These are phyloP conservation scores for Acleris literana DNA, from an alignment of 2,888 invertebrate species.

Conservation along the genomic window DNA sequence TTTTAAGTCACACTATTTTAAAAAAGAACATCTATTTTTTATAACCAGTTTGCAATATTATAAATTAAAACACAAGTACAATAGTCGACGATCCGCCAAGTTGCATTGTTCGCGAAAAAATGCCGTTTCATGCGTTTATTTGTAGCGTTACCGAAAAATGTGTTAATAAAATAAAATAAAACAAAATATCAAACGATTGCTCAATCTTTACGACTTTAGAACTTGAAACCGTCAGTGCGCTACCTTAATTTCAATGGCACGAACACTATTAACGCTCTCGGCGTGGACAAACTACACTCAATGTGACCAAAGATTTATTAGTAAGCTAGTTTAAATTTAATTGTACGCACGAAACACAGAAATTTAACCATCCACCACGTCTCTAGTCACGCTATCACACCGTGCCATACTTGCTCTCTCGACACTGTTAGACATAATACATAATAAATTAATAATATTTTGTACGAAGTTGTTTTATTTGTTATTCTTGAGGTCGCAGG, in stretches of 20 bases:
- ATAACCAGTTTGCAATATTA: background rate
- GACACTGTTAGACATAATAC: constrained; percentile 41
- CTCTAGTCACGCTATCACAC: constrained; percentile 70
- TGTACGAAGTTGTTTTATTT: constrained; percentile 42
- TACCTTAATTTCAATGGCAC: constrained; percentile 7
- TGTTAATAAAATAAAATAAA: too few relatives aligned
- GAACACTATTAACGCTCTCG: constrained; percentile 24
- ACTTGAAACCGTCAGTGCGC: background rate
- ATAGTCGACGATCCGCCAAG: too few relatives aligned
- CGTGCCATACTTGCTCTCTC: constrained; percentile 71
- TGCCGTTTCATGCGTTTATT: too few relatives aligned
- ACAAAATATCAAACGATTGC: too few relatives aligned
- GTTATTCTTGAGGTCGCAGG: constrained; percentile 47
- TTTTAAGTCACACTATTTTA: background rate
- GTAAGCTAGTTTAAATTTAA: constrained; percentile 46
- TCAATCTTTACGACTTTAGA: too few relatives aligned
- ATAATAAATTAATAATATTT: constrained; percentile 45
- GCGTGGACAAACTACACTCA: constrained; percentile 65
- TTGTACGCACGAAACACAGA: constrained; percentile 48
- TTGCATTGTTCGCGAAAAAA: too few relatives aligned
- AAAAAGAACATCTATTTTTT: background rate
- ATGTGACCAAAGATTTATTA: constrained; percentile 76
- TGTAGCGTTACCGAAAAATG: too few relatives aligned
- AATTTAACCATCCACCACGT: constrained; percentile 49
- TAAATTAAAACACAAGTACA: too few relatives aligned